Percentiles rank a stretch among this genome's conserved stretches.
These are phyloP conservation scores for Mesocricetus auratus DNA, from an alignment of 2,113 vertebrate species.

Conservation along the genomic window DNA sequence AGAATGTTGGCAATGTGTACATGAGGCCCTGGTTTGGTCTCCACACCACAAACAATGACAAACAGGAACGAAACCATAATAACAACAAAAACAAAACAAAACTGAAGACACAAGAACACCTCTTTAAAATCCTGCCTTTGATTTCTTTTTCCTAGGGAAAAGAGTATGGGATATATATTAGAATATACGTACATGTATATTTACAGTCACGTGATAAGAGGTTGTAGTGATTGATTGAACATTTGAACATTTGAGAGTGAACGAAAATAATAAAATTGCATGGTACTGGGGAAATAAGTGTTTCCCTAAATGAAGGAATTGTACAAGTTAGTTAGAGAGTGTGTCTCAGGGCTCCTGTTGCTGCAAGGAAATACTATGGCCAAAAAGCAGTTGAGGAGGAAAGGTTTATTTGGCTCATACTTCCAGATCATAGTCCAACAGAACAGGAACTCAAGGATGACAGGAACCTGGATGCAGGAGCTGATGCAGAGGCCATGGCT, in stretches of 20 bases:
- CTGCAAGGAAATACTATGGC: no score
- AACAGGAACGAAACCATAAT: background rate
- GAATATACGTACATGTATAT: no score
- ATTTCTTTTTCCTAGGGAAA: no score
- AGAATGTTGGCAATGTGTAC: background rate
- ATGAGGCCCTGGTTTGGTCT: background rate
- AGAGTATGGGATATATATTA: background rate
- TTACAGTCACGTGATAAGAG: background rate
- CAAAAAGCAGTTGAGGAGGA: no score
- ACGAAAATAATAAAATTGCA: background rate
- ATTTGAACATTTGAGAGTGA: background rate
- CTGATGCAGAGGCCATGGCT: no score
- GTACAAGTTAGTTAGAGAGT: background rate
- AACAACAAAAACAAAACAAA: background rate
- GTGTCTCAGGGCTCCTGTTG: background rate
- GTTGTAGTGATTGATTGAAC: background rate
- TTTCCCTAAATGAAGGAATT: background rate
- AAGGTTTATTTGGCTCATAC: no score
- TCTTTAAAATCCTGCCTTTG: background rate
- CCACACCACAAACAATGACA: background rate
- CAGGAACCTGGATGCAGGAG: no score
- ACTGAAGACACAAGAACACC: no score
- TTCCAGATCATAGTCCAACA: no score
- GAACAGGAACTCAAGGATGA: no score
- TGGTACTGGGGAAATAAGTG: background rate